A percentile compares a stretch with the other conserved stretches of the same genome.
Conservation (phyloP, 1,140 invertebrate genomes). For the Leguminivora glycinivorella region DNA sequence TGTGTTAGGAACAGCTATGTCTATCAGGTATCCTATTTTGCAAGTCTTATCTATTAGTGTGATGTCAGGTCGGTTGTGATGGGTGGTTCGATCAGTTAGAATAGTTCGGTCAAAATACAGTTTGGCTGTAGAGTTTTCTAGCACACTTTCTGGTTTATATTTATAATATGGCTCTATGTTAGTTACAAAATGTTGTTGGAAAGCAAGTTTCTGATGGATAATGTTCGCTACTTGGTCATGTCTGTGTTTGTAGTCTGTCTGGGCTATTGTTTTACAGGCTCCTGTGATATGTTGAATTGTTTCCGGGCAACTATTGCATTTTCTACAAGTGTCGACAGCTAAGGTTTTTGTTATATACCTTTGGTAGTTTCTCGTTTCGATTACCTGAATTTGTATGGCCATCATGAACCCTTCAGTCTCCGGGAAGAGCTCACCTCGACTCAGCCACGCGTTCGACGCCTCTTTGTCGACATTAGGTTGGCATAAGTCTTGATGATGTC, state of each 20-base stretch:
- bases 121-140: constrained; percentile 16
- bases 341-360: constrained; percentile 7
- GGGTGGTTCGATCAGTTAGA: no score
- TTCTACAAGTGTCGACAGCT: constrained; percentile 7
- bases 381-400: constrained; percentile 7
- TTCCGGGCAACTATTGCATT: no score
- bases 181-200: constrained; percentile 4
- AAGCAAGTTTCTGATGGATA: constrained; percentile 28
- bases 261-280: no score
- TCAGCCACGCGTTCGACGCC: no score
- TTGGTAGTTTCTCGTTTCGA: constrained; percentile 24
- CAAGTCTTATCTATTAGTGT: no score
- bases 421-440: constrained; percentile 18
- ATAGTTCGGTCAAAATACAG: constrained; percentile 24
- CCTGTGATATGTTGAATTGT: no score
- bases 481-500: no score
- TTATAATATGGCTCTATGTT: no score
- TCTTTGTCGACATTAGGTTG: no score
- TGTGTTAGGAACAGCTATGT: constrained; percentile 27
- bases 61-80: no score
- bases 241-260: no score
- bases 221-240: constrained; percentile 27
- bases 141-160: constrained; percentile 13
- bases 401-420: constrained; percentile 4
- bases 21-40: constrained; percentile 20